phyloP scores from a whole-genome alignment of 2,888 invertebrate genomes.

The Leucozona laternaria region DNA sequence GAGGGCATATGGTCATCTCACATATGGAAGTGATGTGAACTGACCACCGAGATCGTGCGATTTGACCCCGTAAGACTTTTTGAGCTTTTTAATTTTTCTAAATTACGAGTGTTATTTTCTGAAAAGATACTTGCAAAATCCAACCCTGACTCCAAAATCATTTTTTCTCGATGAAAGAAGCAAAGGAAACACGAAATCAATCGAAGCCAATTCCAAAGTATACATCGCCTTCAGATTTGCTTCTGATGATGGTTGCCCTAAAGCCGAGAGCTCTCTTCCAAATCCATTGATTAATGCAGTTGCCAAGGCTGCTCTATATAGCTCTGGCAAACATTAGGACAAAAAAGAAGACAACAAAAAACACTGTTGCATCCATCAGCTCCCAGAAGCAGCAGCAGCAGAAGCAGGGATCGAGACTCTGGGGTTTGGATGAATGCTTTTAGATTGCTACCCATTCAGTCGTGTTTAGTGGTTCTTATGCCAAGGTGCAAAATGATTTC shows the following conservation, averaged over 20 bases:
- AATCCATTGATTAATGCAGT: not conserved
- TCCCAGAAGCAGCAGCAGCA: not conserved
- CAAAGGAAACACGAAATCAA: constrained; percentile 3
- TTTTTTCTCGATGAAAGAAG: not conserved
- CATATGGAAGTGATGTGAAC: too few relatives aligned
- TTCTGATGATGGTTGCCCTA: not conserved
- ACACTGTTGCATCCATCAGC: constrained; percentile 8
- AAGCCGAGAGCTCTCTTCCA: not conserved
- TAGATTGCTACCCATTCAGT: constrained; percentile 3
- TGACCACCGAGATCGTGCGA: too few relatives aligned
- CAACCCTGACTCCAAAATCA: not conserved
- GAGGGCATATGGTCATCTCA: too few relatives aligned
- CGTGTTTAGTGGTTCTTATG: not conserved
- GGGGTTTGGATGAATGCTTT: constrained; percentile 1
- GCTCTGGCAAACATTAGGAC: not conserved
- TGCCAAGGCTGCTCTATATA: not conserved
- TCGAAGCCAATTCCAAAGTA: constrained; percentile 8
- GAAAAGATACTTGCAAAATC: not conserved
- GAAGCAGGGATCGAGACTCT: not conserved
- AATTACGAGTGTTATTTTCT: too few relatives aligned
- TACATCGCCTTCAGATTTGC: constrained; percentile 15
- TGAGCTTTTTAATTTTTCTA: too few relatives aligned
- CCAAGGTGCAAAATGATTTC: constrained; percentile 11
- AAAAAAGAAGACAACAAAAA: not conserved
- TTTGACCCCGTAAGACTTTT: too few relatives aligned